Conservation (phyloP, 2,888 invertebrate species). For the Tryphoninae sp. region DNA sequence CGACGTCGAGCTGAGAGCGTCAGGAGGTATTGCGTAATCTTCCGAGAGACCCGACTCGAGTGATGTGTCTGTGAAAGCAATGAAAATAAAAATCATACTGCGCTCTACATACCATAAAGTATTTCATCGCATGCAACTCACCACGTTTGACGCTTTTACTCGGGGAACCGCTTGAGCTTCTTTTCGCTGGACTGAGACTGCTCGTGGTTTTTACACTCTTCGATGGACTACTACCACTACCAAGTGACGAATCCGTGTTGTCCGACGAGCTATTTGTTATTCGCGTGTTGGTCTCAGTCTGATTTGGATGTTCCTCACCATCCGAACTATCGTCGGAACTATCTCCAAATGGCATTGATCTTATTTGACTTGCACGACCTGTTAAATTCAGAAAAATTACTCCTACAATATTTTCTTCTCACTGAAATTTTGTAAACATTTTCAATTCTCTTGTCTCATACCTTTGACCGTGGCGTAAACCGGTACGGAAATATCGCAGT, state of each 20-base stretch:
- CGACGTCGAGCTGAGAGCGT: constrained; percentile 92
- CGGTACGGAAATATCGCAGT: constrained; percentile 95
- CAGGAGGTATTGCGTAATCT: constrained; percentile 98
- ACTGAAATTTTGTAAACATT: not conserved
- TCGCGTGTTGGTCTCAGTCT: constrained; percentile 83
- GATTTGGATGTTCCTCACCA: constrained; percentile 88
- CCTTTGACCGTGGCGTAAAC: constrained; percentile 98
- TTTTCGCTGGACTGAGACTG: constrained; percentile 92
- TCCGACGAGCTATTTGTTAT: constrained; percentile 83
- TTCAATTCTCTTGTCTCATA: constrained; percentile 30
- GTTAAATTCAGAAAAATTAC: constrained; percentile 2
- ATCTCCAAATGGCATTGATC: constrained; percentile 97
- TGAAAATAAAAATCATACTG: not conserved
- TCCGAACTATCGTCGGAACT: constrained; percentile 97
- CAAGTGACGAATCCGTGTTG: constrained; percentile 85
- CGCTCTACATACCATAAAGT: not conserved
- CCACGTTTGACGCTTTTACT: constrained; percentile 91
- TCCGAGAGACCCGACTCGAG: constrained; percentile 97
- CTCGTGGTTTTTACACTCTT: constrained; percentile 94
- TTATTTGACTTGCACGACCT: constrained; percentile 94
- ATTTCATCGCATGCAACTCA: constrained; percentile 78
- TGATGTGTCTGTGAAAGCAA: constrained; percentile 87
- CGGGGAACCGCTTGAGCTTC: constrained; percentile 92
- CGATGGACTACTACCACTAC: constrained; percentile 90
- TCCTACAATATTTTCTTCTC: not conserved